Evolutionary conservation across 2,797 vertebrate species (phyloP), one percentile per base, ranked within the genome.

Genomic region (Anabacerthia variegaticeps): DNA sequence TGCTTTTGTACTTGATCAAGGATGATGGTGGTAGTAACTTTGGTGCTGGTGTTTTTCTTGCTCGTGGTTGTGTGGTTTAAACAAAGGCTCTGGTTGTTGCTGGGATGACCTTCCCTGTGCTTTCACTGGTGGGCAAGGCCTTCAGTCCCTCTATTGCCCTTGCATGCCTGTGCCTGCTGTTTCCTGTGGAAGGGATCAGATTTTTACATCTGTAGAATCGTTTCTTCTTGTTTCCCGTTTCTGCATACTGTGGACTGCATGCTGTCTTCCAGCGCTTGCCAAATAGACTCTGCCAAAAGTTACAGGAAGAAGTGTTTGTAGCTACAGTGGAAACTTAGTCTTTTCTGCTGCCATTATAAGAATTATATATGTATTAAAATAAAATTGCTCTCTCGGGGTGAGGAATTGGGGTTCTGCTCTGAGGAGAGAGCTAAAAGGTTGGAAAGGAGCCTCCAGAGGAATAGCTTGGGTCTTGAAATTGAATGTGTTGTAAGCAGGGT

Each of bases 151-250:
- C 39, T 77, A 17, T 28, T 30, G 27, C 23, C 91, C 27, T 74
- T 85, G 18, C 30, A 22, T 85, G 56, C 59, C 52, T 85, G 7
- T 72, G 14, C 34, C 46, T 93, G 20, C 69, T 73, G 36, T 59
- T 84, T 74, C 10, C n/a, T 63, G 0, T 26, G 14, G 66, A 89
- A 86, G 17, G 44, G 15, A 15, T 63, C n/a, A 11, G 15, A 2
- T 36, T 89, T 81, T 85, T 67, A 14, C 55, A 44, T 48, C 37
- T 0, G 0, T 23, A 41, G n/a, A 16, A 17, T 72, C 0, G 0
- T 68, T 94, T 88, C 23, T 26, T 51, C 2, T 46, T 7, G 12
- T 68, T 73, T 69, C 6, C 27, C 30, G 2, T 67, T 82, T 36
- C 19, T 1, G 2, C 18, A 7, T 34, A 34, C 23, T 34, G 13